A percentile compares a stretch with the other conserved stretches of the same genome.
Conservation (phyloP, 1,140 invertebrate species). For the Riptortus pedestris region DNA sequence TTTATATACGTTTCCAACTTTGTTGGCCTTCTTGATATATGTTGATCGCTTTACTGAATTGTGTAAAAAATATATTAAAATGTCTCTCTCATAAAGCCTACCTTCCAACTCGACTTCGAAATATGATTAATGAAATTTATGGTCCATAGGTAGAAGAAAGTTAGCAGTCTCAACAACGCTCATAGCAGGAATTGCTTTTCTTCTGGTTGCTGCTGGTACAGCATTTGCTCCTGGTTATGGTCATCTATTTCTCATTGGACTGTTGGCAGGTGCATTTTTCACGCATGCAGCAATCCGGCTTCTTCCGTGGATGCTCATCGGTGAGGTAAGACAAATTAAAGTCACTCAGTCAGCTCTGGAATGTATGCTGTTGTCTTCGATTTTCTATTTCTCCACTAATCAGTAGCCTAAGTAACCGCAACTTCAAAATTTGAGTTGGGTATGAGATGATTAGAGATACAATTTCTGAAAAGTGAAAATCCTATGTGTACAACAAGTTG, state of each 20-base stretch:
- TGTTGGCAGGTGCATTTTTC: constrained; percentile 54
- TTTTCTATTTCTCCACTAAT: constrained; percentile 24
- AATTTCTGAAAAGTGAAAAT: no score
- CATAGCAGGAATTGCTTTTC: constrained; percentile 49
- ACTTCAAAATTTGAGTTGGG: no score
- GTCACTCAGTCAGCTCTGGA: constrained; percentile 33
- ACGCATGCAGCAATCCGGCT: constrained; percentile 56
- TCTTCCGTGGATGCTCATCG: constrained; percentile 65
- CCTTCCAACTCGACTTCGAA: no score
- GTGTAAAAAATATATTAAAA: no score
- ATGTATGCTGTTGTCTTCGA: constrained; percentile 13
- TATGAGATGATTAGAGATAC: constrained; percentile 12
- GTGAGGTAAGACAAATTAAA: no score
- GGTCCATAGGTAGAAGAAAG: constrained; percentile 37
- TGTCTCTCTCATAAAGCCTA: no score
- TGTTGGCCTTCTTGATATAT: no score
- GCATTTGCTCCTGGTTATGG: not conserved
- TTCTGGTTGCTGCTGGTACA: constrained; percentile 42
- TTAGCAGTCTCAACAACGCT: constrained; percentile 54
- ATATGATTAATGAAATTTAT: no score
- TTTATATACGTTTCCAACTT: no score
- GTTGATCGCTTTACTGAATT: no score
- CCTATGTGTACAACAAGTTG: no score
- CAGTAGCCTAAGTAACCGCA: not conserved
- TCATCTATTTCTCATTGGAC: constrained; percentile 39